These are phyloP conservation scores for Tapera naevia DNA, from an alignment of 2,797 vertebrate genomes.

Conservation along the genomic window DNA sequence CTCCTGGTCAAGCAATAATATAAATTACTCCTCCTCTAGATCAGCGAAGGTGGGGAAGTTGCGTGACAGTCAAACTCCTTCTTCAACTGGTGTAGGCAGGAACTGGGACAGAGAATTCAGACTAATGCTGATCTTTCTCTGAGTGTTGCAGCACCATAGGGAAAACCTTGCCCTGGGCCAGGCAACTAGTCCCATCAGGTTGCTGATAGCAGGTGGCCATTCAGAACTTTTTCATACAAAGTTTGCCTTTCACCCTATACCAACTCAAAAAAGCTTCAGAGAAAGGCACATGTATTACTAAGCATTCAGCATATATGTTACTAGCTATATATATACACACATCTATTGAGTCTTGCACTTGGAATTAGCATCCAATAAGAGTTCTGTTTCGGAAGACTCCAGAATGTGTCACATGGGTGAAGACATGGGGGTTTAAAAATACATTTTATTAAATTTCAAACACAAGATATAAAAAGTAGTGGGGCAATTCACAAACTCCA, in stretches of 20 bases:
- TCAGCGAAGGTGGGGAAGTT: background rate
- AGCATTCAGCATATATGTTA: rapidly evolving
- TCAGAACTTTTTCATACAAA: background rate
- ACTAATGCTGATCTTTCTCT: background rate
- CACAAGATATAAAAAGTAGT: background rate
- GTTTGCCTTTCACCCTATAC: background rate
- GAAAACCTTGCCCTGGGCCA: background rate
- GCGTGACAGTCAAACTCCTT: background rate
- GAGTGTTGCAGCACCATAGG: background rate
- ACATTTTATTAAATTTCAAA: background rate
- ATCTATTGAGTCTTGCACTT: background rate
- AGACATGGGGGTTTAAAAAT: background rate
- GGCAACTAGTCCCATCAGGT: background rate
- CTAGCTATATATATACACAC: background rate
- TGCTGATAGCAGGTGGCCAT: background rate
- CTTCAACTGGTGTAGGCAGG: background rate
- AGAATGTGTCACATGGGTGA: background rate
- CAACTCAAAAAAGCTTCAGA: background rate
- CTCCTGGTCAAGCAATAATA: background rate
- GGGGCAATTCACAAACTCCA: background rate
- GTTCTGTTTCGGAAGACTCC: background rate
- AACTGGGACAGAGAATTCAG: background rate
- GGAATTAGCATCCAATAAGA: background rate
- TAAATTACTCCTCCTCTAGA: background rate
- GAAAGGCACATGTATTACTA: background rate